Evolutionary conservation across 2,113 vertebrate genomes (phyloP).

Genomic region (Engraulis encrasicolus): DNA sequence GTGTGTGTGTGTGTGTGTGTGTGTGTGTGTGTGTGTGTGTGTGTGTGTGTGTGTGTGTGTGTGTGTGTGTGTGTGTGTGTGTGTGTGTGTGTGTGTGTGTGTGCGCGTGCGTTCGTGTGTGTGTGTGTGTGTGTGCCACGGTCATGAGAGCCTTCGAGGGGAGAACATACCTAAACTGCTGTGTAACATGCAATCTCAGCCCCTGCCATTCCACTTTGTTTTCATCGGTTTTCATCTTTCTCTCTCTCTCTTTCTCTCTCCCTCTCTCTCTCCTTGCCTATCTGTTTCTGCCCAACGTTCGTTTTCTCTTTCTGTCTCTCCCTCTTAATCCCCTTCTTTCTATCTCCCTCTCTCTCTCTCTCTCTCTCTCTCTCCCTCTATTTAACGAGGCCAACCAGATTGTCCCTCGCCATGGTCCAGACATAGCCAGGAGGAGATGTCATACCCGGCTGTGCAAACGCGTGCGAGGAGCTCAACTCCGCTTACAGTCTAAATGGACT

Average conservation of each 20-base stretch:
- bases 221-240: too few species aligned
- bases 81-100: neutral
- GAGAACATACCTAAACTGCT: slow-evolving; percentile 7
- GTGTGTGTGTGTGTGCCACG: neutral
- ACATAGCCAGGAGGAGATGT: neutral
- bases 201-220: neutral
- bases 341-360: too few species aligned
- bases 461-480: too few species aligned
- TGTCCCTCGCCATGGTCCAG: neutral
- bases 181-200: slow-evolving; percentile 1
- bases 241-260: too few species aligned
- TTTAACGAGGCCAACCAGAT: slow-evolving; percentile 7
- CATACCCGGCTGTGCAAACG: neutral
- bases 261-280: too few species aligned
- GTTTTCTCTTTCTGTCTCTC: too few species aligned
- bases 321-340: too few species aligned
- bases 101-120: neutral
- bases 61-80: neutral
- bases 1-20: neutral
- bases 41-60: neutral
- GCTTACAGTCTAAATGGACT: neutral
- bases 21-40: neutral
- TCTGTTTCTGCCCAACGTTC: too few species aligned
- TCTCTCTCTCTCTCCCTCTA: too few species aligned
- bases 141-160: neutral